These are phyloP conservation scores for Pampus argenteus DNA, from an alignment of 2,797 vertebrate genomes.

Conservation along the genomic window DNA sequence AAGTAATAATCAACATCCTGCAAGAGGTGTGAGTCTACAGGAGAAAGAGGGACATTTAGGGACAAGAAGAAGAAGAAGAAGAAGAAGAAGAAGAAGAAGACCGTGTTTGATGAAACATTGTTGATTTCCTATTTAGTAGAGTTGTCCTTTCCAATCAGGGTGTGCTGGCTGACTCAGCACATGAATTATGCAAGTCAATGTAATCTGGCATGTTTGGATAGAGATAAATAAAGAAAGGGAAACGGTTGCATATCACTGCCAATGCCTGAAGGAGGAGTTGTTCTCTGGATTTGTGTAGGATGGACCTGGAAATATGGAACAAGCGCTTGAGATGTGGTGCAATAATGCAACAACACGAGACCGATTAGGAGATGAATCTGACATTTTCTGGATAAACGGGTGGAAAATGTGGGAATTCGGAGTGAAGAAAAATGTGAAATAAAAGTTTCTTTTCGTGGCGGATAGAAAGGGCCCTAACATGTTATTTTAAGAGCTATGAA, in stretches of 20 bases:
- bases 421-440: background rate
- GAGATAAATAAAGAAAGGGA: constrained; percentile 16
- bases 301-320: background rate
- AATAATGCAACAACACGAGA: constrained; percentile 12
- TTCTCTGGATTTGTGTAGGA: constrained; percentile 3
- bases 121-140: constrained; percentile 6
- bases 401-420: too few relatives aligned
- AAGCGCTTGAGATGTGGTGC: background rate
- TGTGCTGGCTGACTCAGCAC: constrained; percentile 29
- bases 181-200: constrained; percentile 23
- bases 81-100: background rate
- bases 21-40: background rate
- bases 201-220: constrained; percentile 4
- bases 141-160: background rate
- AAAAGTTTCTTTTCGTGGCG: constrained; percentile 1
- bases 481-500: constrained; percentile 3
- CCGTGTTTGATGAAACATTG: background rate
- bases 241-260: constrained; percentile 14
- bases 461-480: background rate
- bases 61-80: background rate
- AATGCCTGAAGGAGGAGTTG: background rate
- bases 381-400: background rate
- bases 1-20: too few relatives aligned
- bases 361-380: background rate
- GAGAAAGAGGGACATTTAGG: background rate